Evolutionary conservation across 2,113 vertebrate species (phyloP).

Genomic region (Formicarius rufipectus): DNA sequence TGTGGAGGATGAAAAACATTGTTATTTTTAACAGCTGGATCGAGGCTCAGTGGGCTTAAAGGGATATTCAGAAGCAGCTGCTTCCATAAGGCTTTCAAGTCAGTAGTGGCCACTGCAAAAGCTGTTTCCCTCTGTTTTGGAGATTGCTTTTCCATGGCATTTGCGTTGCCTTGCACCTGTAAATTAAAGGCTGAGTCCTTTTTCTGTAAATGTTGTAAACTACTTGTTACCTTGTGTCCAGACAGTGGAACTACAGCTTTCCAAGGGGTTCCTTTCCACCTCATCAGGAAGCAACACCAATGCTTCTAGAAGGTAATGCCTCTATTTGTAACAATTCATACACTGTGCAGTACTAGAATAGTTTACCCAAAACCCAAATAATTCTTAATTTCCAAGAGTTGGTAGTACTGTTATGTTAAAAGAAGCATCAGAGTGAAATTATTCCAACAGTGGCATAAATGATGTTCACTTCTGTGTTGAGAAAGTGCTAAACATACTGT

Average conservation of each 20-base stretch:
- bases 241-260: not conserved
- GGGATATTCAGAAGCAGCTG: conserved; percentile 37
- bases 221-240: not conserved
- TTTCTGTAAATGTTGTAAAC: not conserved
- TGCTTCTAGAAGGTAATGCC: not conserved
- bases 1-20: conserved; percentile 17
- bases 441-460: not conserved
- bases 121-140: not conserved
- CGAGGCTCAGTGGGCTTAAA: conserved; percentile 13
- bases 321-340: not conserved
- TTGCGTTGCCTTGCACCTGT: not conserved
- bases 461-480: not conserved
- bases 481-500: not conserved
- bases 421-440: not conserved
- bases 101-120: not conserved
- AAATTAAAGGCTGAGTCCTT: not conserved
- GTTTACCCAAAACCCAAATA: not conserved
- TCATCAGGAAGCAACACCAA: not conserved
- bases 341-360: not conserved
- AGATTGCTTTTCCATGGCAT: not conserved
- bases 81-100: not conserved
- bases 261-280: not conserved
- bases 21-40: conserved; percentile 67
- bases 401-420: not conserved
- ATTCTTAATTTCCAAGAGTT: not conserved